Percentiles rank a stretch among this genome's conserved stretches.
Conservation (phyloP, 2,113 vertebrate species). For the Pseudorhombus dupliciocellatus region DNA sequence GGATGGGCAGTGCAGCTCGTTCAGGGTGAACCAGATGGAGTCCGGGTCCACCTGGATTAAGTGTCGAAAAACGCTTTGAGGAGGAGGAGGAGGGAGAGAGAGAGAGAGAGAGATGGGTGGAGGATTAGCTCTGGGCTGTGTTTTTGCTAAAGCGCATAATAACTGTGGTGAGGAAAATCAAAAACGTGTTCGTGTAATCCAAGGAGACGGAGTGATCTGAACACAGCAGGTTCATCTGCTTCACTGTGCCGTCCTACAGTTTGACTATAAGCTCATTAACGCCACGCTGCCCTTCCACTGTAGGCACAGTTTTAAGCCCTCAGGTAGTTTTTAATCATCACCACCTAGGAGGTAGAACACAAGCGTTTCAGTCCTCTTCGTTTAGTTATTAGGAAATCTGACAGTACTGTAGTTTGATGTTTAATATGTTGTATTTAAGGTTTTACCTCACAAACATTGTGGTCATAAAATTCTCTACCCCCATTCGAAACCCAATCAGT, state of each 20-base stretch:
- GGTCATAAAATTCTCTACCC: not conserved
- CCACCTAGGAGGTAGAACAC: not conserved
- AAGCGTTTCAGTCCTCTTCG: not conserved
- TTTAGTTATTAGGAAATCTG: not conserved
- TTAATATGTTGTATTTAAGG: not conserved
- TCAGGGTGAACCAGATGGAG: conserved; percentile 87
- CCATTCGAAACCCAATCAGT: too few relatives aligned
- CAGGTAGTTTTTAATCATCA: not conserved
- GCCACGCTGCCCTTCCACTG: not conserved
- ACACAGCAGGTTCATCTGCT: conserved; percentile 5
- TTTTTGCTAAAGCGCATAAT: conserved; percentile 8
- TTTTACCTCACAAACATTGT: not conserved
- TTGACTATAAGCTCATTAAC: conserved; percentile 12
- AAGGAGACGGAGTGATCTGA: conserved; percentile 25
- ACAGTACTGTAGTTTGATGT: not conserved
- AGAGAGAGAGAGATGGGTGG: not conserved
- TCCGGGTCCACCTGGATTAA: conserved; percentile 88
- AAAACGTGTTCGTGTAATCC: conserved; percentile 29
- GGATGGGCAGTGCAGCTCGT: conserved; percentile 80
- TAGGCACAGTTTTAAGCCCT: not conserved
- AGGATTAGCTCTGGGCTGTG: conserved; percentile 16
- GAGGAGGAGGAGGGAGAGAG: not conserved
- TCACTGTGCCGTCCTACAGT: conserved; percentile 1
- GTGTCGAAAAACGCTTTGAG: conserved; percentile 86
- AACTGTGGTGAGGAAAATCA: not conserved